Base-by-base conservation (phyloP, 1,140 invertebrate species). In the Drosophila ficusphila region DNA sequence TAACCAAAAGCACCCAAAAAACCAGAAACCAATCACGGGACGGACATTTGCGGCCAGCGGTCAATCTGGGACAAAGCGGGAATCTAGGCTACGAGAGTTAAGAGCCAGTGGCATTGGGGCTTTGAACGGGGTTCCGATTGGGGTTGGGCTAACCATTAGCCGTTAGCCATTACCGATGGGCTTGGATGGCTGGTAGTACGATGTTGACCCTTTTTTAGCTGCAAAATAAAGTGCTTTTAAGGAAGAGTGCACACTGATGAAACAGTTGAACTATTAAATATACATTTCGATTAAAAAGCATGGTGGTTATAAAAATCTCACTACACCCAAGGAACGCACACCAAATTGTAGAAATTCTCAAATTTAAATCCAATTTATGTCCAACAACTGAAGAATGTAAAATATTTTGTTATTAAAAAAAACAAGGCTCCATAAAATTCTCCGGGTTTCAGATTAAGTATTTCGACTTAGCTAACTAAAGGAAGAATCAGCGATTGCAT, bases 51-150 rank as follows among this genome's bases (percentile, higher is more conserved):
- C 57, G 72, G 72, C 46, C 72, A 53, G 38, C 18, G 79, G 67
- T 79, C 77, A 76, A 79, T 71, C 72, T 79, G 58, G 76, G 60
- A 49, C 73, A 82, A 51, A 54, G 71, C 36, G 36, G 25, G 39
- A 49, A 85, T 71, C 70, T 79, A 64, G 71, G 65, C 81, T 75
- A 79, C 41, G n/a, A 38, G 60, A 41, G 19, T 39, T 23, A n/a
- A 21, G 61, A 54, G 54, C 49, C 27, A 14, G 5, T 7, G 23
- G 18, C 18, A 0, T 11, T 19, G 14, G 41, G 61, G 11, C 4
- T 41, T 49, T 16, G 47, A 29, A 12, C 9, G 47, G 33, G 33
- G n/a, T 14, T 33, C 7, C 11, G 16, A 9, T 11, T 21, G 21
- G 53, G 60, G 9, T 4, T 47, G 33, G 18, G 8, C 7, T 4